A percentile compares a stretch with the other conserved stretches of the same genome.
Conservation (phyloP, 2,888 invertebrate species). For the Chloroclysta siterata region DNA sequence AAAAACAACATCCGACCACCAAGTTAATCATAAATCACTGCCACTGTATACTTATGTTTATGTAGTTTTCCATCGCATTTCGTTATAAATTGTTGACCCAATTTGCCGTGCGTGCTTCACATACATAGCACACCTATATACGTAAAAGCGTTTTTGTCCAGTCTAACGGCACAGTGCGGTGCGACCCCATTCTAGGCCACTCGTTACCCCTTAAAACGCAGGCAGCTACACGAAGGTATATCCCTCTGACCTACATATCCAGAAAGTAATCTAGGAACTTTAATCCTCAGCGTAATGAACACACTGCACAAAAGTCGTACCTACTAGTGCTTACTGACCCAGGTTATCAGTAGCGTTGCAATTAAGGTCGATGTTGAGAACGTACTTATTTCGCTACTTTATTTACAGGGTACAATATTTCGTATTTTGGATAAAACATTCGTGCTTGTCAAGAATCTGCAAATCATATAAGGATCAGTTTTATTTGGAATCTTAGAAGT, state of each 20-base stretch:
- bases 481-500: too few species aligned
- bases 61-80: conserved; percentile 25
- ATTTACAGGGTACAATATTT: too few species aligned
- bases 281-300: conserved; percentile 36
- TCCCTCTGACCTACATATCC: conserved; percentile 66
- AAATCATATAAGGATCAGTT: too few species aligned
- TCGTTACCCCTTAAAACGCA: conserved; percentile 58
- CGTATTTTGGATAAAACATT: too few species aligned
- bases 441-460: too few species aligned
- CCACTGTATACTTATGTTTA: conserved; percentile 9
- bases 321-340: conserved; percentile 9
- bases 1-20: background rate
- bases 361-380: conserved; percentile 35
- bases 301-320: conserved; percentile 27
- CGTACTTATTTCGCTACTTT: too few species aligned
- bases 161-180: conserved; percentile 47
- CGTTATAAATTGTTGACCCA: conserved; percentile 36
- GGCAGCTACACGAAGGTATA: conserved; percentile 44
- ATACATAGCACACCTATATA: conserved; percentile 32
- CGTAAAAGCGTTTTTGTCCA: conserved; percentile 48
- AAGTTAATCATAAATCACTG: conserved; percentile 19
- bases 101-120: conserved; percentile 38
- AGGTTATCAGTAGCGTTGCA: conserved; percentile 33
- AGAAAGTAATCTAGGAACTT: conserved; percentile 32
- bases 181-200: conserved; percentile 63